Base-by-base conservation (phyloP, 2,113 vertebrate genomes). In the Aegithalos caudatus region DNA sequence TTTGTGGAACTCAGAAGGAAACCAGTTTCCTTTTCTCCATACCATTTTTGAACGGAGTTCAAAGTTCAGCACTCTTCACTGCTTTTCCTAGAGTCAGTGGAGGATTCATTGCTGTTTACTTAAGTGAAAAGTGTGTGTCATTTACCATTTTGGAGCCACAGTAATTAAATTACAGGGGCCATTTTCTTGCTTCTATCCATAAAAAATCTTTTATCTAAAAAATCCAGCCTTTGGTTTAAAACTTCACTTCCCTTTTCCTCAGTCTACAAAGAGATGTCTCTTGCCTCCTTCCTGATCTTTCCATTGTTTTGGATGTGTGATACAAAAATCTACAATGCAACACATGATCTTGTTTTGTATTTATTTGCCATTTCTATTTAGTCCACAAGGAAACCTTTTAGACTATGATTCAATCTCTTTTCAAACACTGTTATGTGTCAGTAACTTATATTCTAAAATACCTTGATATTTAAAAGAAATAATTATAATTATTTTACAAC, bases 251-350 rank as follows among this genome's bases (percentile, higher is more conserved):
- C 3, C 10, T 86, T 86, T 80, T 83, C 18, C 6, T 77, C 60
- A 44, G 40, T 47, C 24, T 38, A 38, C 17, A 23, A 3, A 16
- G 19, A 54, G 14, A 27, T 13, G 1, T 67, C 33, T 27, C 6
- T 44, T 88, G 20, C 22, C 29, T 72, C 51, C 14, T 67, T 31
- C 7, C 15, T 71, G 12, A 47, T 71, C 28, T 64, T 93, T 56
- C 38, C 8, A 5, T 56, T 76, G 12, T 20, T 82, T 82, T 82
- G 27, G 21, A 40, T 57, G 12, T 14, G 4, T 27, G 9, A 60
- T 22, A 23, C 10, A 65, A 81, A 77, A 44, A 73, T 24, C 29
- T 0, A 0, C n/a, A 40, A 19, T 28, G 37, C 5, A 42, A 5
- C 1, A 23, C 4, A 3, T 23, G 5, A 3, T 57, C 31, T 83